Evolutionary conservation across 2,113 vertebrate species (phyloP).

Genomic region (Gyps fulvus): DNA sequence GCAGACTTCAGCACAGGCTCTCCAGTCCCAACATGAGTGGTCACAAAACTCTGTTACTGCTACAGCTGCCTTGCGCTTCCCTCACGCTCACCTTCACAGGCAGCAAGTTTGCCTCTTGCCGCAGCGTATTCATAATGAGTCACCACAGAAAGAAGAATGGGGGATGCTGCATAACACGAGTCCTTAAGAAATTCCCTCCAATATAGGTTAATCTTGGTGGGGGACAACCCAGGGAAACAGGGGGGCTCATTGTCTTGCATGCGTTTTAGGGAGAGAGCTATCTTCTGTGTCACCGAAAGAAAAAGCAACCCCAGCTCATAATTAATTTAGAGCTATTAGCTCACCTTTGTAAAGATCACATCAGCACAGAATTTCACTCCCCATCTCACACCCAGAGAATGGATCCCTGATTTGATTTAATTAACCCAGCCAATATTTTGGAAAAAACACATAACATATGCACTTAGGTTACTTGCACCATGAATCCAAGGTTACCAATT

Average conservation of each 20-base stretch:
- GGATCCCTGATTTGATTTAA: not conserved
- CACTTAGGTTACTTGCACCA: not conserved
- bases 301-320: not conserved
- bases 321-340: not conserved
- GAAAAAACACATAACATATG: not conserved
- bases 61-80: not conserved
- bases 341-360: not conserved
- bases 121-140: not conserved
- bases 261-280: not conserved
- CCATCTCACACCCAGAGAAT: not conserved
- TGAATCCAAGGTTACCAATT: not conserved
- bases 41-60: not conserved
- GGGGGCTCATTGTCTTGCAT: not conserved
- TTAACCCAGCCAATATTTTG: not conserved
- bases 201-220: not conserved
- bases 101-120: not conserved
- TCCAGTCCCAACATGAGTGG: not conserved
- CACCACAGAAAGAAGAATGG: not conserved
- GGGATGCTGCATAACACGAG: not conserved
- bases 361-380: not conserved
- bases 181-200: not conserved
- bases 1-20: not conserved
- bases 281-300: not conserved
- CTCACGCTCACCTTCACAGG: not conserved
- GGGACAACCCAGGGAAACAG: not conserved